Evolutionary conservation across 1,140 invertebrate genomes (phyloP), one percentile per base, ranked within the genome.

Genomic region (Sycobia sp.): DNA sequence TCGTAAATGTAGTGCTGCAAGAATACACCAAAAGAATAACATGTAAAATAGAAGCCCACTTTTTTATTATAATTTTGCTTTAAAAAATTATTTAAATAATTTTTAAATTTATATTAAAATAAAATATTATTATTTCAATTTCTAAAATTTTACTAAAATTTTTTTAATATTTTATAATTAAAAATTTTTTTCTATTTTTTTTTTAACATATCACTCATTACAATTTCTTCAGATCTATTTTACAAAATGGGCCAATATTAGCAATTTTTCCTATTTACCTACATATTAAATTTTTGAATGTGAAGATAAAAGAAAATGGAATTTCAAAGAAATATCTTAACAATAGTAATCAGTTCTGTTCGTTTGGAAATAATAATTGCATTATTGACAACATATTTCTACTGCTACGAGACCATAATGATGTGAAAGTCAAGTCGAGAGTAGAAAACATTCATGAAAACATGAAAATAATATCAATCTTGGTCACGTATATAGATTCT

Each of bases 401-500:
- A 32, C 22, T 43, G 43, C 13, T 61, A 20, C 22, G 23, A 58
- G 14, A 53, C 36, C 14, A 65, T 23, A 27, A 32, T 46, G 23
- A 60, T 14, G 22, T n/a, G 34, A 53, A 23, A 64, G 27, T 43
- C 7, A 51, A 49, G 10, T 18, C n/a, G 20, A 43, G 16, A 43
- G 16, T 7, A 5, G 5, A 43, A 20, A 20, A 43, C n/a, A n/a
- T n/a, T n/a, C n/a, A 11, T 43, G 2, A 34, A 39, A 39, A 25
- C 11, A 11, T 43, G 3, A 34, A 14, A 39, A 36, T 16, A 55
- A 10, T 32, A 56, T 69, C 65, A 62, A 62, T 61, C 54, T 71
- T 67, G 58, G 61, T 61, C 60, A 54, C 16, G 32, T 50, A 59
- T 59, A 50, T 50, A 39, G n/a, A 34, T 14, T 50, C 16, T 73